Evolutionary conservation across 2,888 invertebrate genomes (phyloP).

Genomic region (Eudemis profundana): DNA sequence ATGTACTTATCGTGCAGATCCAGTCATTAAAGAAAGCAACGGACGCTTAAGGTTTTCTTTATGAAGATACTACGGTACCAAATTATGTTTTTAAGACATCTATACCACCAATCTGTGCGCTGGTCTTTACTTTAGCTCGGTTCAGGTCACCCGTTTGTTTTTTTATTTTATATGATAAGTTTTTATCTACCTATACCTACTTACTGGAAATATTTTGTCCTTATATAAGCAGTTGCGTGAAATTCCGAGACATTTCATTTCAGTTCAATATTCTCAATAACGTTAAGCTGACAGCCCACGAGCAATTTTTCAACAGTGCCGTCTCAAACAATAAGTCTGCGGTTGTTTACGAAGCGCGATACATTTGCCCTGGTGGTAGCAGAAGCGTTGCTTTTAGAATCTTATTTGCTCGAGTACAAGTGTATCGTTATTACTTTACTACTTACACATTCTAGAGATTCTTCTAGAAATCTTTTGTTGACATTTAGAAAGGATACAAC

Average conservation of each 20-base stretch:
- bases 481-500: too few species aligned
- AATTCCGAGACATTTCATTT: slow-evolving; percentile 4
- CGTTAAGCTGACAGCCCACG: slow-evolving; percentile 49
- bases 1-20: slow-evolving; percentile 37
- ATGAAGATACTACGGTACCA: slow-evolving; percentile 13
- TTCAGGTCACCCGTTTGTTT: not conserved
- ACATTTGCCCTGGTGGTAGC: slow-evolving; percentile 70
- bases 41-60: slow-evolving; percentile 29
- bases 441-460: not conserved
- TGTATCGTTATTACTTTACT: slow-evolving; percentile 61
- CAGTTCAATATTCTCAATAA: slow-evolving; percentile 37
- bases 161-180: not conserved
- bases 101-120: not conserved
- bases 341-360: slow-evolving; percentile 69
- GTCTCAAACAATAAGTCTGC: slow-evolving; percentile 76
- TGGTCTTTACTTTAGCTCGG: not conserved
- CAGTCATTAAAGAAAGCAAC: slow-evolving; percentile 31
- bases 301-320: slow-evolving; percentile 71
- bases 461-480: not conserved
- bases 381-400: slow-evolving; percentile 61
- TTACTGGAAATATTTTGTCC: not conserved
- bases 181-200: not conserved
- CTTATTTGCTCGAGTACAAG: slow-evolving; percentile 78
- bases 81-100: slow-evolving; percentile 2
- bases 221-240: not conserved